Conservation (phyloP, 2,113 vertebrate species). For the Propithecus coquereli region DNA sequence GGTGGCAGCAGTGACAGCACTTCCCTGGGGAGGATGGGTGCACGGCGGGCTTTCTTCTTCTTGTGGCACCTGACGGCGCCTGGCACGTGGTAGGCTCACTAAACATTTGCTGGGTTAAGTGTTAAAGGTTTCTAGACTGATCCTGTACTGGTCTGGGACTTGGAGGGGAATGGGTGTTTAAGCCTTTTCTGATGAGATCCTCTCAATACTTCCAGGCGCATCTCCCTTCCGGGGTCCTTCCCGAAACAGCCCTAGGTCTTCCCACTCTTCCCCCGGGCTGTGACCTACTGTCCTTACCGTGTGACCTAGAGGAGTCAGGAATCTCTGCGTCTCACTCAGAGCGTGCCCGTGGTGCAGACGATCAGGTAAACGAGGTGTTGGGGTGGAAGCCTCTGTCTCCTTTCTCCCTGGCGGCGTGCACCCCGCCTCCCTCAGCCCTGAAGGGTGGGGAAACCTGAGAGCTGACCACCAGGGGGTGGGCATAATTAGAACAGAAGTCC, state of each 20-base stretch:
- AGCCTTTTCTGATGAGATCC: background rate
- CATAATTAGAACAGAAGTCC: background rate
- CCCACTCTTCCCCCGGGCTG: background rate
- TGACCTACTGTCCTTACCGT: accelerated
- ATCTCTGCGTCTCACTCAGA: background rate
- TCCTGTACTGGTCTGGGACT: background rate
- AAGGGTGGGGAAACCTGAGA: background rate
- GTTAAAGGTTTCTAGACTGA: background rate
- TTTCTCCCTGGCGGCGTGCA: background rate
- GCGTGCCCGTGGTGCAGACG: accelerated
- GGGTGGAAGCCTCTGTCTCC: background rate
- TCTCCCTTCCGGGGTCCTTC: background rate
- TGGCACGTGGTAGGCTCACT: background rate
- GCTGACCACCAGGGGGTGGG: background rate
- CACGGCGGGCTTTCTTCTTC: accelerated
- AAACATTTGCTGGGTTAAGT: background rate
- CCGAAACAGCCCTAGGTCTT: background rate
- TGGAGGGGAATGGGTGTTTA: too few relatives aligned
- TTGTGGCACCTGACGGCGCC: background rate
- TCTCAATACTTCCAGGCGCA: background rate
- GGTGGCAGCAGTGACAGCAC: accelerated
- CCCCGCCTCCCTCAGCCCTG: background rate
- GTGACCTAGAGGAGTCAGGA: background rate
- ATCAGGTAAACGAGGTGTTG: background rate
- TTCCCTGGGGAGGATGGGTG: background rate